Conservation (phyloP, 2,888 invertebrate species). For the Eumerus sabulonum region DNA sequence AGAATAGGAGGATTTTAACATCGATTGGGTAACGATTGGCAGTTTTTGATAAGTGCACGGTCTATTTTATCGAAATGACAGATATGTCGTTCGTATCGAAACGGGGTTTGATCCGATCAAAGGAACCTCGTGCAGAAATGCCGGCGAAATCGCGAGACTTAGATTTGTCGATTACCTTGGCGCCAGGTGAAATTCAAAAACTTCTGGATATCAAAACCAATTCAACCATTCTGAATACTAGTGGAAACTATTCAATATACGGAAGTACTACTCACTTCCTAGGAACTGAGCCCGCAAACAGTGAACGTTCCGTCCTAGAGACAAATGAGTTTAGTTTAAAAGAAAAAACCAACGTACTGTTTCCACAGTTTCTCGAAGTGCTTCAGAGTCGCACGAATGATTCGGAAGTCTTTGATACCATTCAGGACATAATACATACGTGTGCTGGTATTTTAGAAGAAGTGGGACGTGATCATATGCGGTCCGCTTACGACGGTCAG, state of each 20-base stretch:
- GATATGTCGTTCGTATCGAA: conserved; percentile 46
- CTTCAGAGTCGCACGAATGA: conserved; percentile 74
- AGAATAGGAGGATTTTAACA: too few species aligned
- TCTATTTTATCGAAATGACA: too few species aligned
- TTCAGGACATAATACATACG: conserved; percentile 73
- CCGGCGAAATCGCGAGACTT: conserved; percentile 24
- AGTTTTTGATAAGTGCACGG: too few species aligned
- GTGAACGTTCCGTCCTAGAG: conserved; percentile 41
- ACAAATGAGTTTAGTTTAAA: conserved; percentile 58
- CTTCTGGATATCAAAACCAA: conserved; percentile 68
- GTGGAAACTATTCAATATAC: conserved; percentile 44
- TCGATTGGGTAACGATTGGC: too few species aligned
- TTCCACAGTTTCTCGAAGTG: conserved; percentile 76
- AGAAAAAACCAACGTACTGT: conserved; percentile 75
- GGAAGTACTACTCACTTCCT: conserved; percentile 63
- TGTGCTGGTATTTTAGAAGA: conserved; percentile 74
- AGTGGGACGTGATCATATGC: conserved; percentile 70
- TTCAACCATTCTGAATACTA: conserved; percentile 20
- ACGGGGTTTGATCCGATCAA: conserved; percentile 47
- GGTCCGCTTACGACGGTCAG: conserved; percentile 50
- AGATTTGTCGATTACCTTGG: conserved; percentile 72
- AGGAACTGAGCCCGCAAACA: conserved; percentile 45
- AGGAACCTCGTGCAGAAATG: conserved; percentile 28
- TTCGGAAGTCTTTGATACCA: conserved; percentile 74
- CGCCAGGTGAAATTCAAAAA: conserved; percentile 72